A percentile compares a stretch with the other conserved stretches of the same genome.
Evolutionary conservation across 2,113 vertebrate species (phyloP).

Genomic region (Poicephalus gulielmi): DNA sequence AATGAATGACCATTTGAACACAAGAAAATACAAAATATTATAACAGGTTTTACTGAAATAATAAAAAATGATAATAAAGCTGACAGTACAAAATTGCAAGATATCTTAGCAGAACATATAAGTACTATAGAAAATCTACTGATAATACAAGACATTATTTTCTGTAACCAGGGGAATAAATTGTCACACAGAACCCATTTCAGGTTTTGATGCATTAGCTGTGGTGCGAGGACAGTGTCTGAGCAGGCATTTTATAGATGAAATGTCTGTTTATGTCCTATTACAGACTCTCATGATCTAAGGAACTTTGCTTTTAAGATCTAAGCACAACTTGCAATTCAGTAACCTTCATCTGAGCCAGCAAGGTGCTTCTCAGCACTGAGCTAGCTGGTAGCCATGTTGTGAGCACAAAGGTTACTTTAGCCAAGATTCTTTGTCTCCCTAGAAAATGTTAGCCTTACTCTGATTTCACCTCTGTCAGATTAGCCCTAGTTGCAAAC

Average conservation of each 20-base stretch:
- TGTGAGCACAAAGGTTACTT: neutral
- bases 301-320: constrained; percentile 57
- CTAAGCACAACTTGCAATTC: neutral
- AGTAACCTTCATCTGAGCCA: neutral
- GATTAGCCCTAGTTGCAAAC: neutral
- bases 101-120: neutral
- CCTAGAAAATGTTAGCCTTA: neutral
- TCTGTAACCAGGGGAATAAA: constrained; percentile 47
- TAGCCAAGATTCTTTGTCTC: neutral
- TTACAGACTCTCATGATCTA: constrained; percentile 36
- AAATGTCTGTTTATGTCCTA: constrained; percentile 47
- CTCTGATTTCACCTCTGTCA: neutral
- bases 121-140: neutral
- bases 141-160: constrained; percentile 43
- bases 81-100: neutral
- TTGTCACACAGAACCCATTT: constrained; percentile 52
- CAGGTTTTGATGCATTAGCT: constrained; percentile 57
- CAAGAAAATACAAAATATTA: neutral
- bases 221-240: constrained; percentile 12
- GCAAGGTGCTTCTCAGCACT: neutral
- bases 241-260: constrained; percentile 39
- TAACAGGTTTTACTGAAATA: constrained; percentile 1
- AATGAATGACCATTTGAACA: neutral
- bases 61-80: neutral
- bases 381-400: neutral